A percentile compares a stretch with the other conserved stretches of the same genome.
phyloP scores from a whole-genome alignment of 1,140 invertebrate species.

The Heliconius hewitsoni region DNA sequence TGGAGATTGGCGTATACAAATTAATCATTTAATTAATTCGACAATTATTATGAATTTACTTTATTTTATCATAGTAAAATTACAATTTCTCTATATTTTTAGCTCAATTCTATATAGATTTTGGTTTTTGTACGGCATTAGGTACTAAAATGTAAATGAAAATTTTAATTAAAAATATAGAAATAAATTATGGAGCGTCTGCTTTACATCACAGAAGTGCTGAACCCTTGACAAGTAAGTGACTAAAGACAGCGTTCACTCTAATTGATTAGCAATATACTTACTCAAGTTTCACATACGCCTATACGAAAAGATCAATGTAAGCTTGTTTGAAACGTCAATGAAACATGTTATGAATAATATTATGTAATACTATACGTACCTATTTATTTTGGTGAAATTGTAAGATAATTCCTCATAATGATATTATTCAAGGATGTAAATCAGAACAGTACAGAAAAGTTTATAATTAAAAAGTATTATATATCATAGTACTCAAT shows the following conservation, averaged over 20 bases:
- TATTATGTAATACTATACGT: not conserved
- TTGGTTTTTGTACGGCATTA: not conserved
- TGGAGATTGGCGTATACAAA: no score
- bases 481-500: no score
- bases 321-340: not conserved
- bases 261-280: constrained; percentile 49
- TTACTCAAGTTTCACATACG: constrained; percentile 10
- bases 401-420: no score
- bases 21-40: no score
- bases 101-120: no score
- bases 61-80: no score
- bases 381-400: no score
- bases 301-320: not conserved
- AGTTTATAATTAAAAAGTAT: no score
- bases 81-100: no score
- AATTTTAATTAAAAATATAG: not conserved
- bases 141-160: not conserved
- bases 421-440: no score
- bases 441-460: no score
- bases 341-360: constrained; percentile 4
- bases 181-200: not conserved
- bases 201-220: not conserved
- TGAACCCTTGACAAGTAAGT: not conserved
- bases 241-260: constrained; percentile 36
- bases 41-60: no score